Conservation (phyloP, 1,140 invertebrate species). For the Euwallacea similis region DNA sequence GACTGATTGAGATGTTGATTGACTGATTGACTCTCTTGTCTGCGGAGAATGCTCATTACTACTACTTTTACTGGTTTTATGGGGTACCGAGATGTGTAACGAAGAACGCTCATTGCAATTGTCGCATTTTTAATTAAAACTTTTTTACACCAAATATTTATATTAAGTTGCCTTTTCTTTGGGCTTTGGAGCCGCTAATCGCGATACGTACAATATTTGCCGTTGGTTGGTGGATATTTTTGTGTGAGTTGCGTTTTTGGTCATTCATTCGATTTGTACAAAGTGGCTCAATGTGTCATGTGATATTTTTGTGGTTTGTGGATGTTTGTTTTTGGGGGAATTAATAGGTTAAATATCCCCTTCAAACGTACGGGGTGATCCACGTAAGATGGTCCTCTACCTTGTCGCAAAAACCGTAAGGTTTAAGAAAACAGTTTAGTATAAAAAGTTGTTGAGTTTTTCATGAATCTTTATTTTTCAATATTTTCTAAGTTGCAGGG, state of each 20-base stretch:
- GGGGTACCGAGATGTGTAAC: neutral
- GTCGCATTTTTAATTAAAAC: constrained; percentile 9
- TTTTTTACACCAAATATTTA: constrained; percentile 33
- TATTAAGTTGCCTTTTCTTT: constrained; percentile 32
- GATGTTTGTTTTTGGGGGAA: constrained; percentile 39
- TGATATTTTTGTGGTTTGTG: constrained; percentile 56
- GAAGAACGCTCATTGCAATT: constrained; percentile 42
- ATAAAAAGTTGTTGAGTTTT: too few species aligned
- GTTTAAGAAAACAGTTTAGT: too few species aligned
- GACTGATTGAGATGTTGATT: constrained; percentile 23
- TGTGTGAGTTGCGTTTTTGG: constrained; percentile 25
- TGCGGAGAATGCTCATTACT: constrained; percentile 4
- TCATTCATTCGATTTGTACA: constrained; percentile 34
- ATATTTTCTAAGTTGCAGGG: too few species aligned
- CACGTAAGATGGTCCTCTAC: too few species aligned
- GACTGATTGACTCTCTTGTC: constrained; percentile 7
- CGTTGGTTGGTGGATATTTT: constrained; percentile 37
- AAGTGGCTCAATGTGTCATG: constrained; percentile 54
- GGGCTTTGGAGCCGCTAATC: constrained; percentile 41
- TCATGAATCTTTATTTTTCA: too few species aligned
- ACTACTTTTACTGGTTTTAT: neutral
- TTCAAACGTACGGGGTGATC: too few species aligned
- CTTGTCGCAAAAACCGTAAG: too few species aligned
- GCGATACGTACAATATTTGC: constrained; percentile 45
- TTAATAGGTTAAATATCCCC: too few species aligned